A percentile compares a stretch with the other conserved stretches of the same genome.
These are phyloP conservation scores for Cryptophagus acutangulus DNA, from an alignment of 2,888 invertebrate species.

Conservation along the genomic window DNA sequence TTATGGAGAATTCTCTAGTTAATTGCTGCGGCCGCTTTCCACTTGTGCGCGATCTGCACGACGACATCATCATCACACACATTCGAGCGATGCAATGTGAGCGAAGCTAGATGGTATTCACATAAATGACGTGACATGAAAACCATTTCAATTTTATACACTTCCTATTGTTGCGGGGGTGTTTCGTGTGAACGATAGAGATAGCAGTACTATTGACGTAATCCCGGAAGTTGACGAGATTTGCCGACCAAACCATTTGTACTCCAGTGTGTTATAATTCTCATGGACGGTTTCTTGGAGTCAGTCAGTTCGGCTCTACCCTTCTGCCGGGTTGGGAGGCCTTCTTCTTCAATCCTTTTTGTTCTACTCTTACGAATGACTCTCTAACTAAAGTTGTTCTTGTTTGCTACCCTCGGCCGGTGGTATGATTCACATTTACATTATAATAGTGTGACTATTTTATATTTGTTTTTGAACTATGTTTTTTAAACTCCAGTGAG, in stretches of 20 bases:
- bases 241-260: constrained; percentile 20
- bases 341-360: too few relatives aligned
- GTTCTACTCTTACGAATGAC: too few relatives aligned
- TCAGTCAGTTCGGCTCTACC: constrained; percentile 4
- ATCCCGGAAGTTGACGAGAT: constrained; percentile 39
- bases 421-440: too few relatives aligned
- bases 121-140: background rate
- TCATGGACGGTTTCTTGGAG: constrained; percentile 4
- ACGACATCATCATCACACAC: constrained; percentile 1
- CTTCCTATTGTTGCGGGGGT: constrained; percentile 37
- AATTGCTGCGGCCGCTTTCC: constrained; percentile 4
- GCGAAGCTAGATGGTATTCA: background rate
- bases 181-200: constrained; percentile 36
- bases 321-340: background rate
- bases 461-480: too few relatives aligned
- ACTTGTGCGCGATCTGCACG: constrained; percentile 2
- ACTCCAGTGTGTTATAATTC: constrained; percentile 27
- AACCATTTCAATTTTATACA: constrained; percentile 4
- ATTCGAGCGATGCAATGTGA: background rate
- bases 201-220: constrained; percentile 45
- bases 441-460: too few relatives aligned
- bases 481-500: too few relatives aligned
- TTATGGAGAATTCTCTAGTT: background rate
- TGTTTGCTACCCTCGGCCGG: too few relatives aligned
- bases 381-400: too few relatives aligned